A percentile compares a stretch with the other conserved stretches of the same genome.
phyloP scores from a whole-genome alignment of 37 sponge, comb jelly and placozoan species.

The Hormiphora californensis region DNA sequence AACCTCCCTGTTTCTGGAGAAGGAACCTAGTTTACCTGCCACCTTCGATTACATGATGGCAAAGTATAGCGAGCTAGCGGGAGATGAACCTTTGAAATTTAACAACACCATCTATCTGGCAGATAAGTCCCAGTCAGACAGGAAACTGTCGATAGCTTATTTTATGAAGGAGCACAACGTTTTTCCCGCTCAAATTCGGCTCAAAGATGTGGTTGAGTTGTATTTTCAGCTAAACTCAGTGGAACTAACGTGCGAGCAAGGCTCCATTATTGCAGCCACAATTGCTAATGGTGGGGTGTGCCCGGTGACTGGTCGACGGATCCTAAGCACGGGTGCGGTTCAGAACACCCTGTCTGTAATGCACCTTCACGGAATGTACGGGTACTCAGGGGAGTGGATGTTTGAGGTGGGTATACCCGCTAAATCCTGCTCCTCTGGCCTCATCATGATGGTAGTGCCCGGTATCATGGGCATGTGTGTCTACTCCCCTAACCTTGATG shows the following conservation, averaged over 20 bases:
- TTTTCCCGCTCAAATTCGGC: background rate
- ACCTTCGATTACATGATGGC: background rate
- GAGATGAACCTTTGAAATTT: background rate
- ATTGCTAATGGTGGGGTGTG: conserved; percentile 80
- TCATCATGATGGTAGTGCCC: conserved; percentile 72
- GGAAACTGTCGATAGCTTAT: background rate
- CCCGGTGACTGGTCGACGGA: conserved; percentile 62
- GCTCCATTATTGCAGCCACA: conserved; percentile 80
- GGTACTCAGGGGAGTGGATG: conserved; percentile 73
- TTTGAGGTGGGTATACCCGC: conserved; percentile 61
- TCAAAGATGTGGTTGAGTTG: background rate
- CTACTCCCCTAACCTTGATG: conserved; percentile 70
- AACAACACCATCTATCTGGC: conserved; percentile 16
- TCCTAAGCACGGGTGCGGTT: conserved; percentile 55
- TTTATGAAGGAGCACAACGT: background rate
- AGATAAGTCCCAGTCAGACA: background rate
- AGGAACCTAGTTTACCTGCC: background rate
- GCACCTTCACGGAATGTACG: conserved; percentile 83
- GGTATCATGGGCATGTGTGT: conserved; percentile 78
- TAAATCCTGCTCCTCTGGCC: conserved; percentile 71
- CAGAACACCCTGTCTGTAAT: conserved; percentile 71
- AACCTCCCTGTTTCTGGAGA: background rate
- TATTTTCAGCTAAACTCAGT: conserved; percentile 69
- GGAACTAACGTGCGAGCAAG: conserved; percentile 62
- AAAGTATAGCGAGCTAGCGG: background rate